Base-by-base conservation (phyloP, 2,113 vertebrate species). In the Lophochroa leadbeateri region DNA sequence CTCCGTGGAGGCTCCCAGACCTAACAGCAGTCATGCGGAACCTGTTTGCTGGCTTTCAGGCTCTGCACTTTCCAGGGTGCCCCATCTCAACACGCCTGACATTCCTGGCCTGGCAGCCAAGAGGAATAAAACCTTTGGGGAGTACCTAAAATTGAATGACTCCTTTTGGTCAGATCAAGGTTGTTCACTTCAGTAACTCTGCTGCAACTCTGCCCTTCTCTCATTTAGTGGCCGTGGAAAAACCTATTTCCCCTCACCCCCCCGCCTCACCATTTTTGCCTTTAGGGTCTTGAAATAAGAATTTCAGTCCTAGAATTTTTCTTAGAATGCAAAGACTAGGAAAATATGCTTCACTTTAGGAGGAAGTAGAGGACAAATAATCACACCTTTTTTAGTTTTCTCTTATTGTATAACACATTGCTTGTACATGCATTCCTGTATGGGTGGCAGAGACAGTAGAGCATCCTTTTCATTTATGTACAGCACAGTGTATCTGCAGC, bases 41-140 rank as follows among this genome's bases (percentile, higher is more conserved):
- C 97, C 97, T 97, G 96, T 98, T 97, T 98, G 93, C 92, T 97
- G 95, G 97, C 96, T 97, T 93, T 98, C 97, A 97, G 97, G 50
- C 86, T 76, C 77, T 0, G 69, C 94, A 93, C 97, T 98, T 97
- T 96, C 95, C 97, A 96, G 98, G 96, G 95, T 96, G 94, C 91
- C 95, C 97, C 94, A 90, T 94, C 87, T 98, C 96, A 96, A 96
- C 97, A 97, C 82, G 96, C 94, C 98, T 97, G 97, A 98, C 97
- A 97, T 98, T 97, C 97, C 96, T 98, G 98, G 98, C 98, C 98
- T 96, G 84, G 97, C 93, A 97, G 96, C 97, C 98, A 97, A 94
- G 97, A 97, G 97, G 97, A 96, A 97, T 92, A 96, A 98, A 96
- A 97, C 97, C 98, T 98, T 96, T 97, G 97, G 98, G 98, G 98